Conservation (phyloP, 2,113 vertebrate species). For the Oreochromis aureus region DNA sequence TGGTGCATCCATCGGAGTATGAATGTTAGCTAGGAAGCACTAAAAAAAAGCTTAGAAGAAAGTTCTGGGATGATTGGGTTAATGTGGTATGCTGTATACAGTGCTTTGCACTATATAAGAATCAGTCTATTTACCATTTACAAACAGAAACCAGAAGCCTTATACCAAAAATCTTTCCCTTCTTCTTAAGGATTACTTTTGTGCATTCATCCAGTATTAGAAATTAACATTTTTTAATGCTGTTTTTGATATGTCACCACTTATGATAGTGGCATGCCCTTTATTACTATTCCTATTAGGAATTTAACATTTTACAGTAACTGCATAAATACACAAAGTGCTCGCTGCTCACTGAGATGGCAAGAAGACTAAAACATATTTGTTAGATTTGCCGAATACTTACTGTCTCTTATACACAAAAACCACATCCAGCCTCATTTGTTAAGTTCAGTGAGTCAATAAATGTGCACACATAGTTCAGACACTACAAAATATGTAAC, state of each 20-base stretch:
- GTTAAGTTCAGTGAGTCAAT: not conserved
- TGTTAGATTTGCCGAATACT: not conserved
- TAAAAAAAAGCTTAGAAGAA: too few relatives aligned
- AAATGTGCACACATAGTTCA: not conserved
- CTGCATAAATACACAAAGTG: not conserved
- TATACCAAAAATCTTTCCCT: not conserved
- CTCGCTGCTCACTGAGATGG: not conserved
- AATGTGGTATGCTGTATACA: too few relatives aligned
- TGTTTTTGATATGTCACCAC: not conserved
- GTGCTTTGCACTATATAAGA: too few relatives aligned
- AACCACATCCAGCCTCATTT: not conserved
- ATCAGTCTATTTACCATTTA: not conserved
- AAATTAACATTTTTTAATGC: not conserved
- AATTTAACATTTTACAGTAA: not conserved
- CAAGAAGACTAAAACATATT: not conserved
- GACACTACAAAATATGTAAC: not conserved
- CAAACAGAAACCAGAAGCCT: not conserved
- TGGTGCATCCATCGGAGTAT: too few relatives aligned
- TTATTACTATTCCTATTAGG: not conserved
- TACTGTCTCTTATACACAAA: not conserved
- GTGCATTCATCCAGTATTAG: not conserved
- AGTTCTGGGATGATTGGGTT: too few relatives aligned
- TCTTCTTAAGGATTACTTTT: not conserved
- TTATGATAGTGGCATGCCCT: not conserved
- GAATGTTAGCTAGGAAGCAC: too few relatives aligned